A percentile compares a stretch with the other conserved stretches of the same genome.
Conservation (phyloP, 2,797 vertebrate genomes). For the Sebastes steindachneri region DNA sequence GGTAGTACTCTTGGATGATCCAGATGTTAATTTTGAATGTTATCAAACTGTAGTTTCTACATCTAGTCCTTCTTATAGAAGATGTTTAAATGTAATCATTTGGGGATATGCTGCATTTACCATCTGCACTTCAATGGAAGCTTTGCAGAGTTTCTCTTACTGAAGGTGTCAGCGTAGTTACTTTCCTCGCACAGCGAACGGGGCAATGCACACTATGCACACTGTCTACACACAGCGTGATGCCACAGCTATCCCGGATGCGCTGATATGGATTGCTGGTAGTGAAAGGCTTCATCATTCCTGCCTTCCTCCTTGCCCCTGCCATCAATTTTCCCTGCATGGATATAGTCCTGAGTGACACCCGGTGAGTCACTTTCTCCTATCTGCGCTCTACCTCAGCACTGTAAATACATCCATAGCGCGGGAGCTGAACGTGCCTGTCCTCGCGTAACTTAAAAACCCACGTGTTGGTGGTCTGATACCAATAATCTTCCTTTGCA, state of each 20-base stretch:
- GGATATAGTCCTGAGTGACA: constrained; percentile 74
- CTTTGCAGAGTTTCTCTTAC: constrained; percentile 18
- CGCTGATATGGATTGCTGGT: constrained; percentile 63
- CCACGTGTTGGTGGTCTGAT: constrained; percentile 49
- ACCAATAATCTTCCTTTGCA: constrained; percentile 57
- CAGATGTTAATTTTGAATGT: constrained; percentile 23
- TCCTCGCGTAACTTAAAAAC: constrained; percentile 56
- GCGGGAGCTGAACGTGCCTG: constrained; percentile 24
- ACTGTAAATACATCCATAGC: constrained; percentile 57
- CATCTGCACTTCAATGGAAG: constrained; percentile 18
- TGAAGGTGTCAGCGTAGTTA: constrained; percentile 2
- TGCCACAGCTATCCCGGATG: constrained; percentile 43
- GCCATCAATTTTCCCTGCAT: constrained; percentile 73
- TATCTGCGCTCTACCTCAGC: constrained; percentile 35
- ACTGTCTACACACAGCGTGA: constrained; percentile 26
- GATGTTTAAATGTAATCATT: not conserved
- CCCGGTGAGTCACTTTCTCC: constrained; percentile 51
- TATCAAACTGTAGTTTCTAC: constrained; percentile 18
- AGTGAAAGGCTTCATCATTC: constrained; percentile 76
- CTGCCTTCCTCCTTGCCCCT: constrained; percentile 50
- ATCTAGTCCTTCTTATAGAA: not conserved
- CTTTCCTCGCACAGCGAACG: constrained; percentile 22
- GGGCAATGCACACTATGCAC: constrained; percentile 12
- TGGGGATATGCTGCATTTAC: constrained; percentile 1
- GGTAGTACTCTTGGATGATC: not conserved